Conservation (phyloP, 2,888 invertebrate genomes). For the Himalopsyche tibetana region DNA sequence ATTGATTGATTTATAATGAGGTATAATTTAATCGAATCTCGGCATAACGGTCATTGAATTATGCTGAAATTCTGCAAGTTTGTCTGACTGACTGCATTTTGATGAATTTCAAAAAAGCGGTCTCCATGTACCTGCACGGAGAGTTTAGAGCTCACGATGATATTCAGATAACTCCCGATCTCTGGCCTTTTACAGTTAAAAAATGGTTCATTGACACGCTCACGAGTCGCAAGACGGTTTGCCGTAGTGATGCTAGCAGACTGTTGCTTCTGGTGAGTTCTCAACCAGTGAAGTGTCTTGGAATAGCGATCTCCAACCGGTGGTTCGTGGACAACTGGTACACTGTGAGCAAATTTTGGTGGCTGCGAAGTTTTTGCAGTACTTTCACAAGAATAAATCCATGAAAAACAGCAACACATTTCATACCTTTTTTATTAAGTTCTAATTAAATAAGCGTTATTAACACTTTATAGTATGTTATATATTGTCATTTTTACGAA, state of each 20-base stretch:
- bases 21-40: conserved; percentile 7
- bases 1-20: conserved; percentile 8
- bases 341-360: too few species aligned
- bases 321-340: too few species aligned
- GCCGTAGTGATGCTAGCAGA: neutral
- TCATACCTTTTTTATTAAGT: too few species aligned
- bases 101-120: conserved; percentile 28
- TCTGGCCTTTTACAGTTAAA: conserved; percentile 62
- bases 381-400: too few species aligned
- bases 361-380: too few species aligned
- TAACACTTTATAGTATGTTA: too few species aligned
- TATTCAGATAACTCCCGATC: conserved; percentile 58
- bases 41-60: conserved; percentile 6
- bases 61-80: neutral
- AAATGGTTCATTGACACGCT: conserved; percentile 64
- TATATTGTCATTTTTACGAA: too few species aligned
- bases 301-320: too few species aligned
- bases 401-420: too few species aligned
- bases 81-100: conserved; percentile 9
- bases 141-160: conserved; percentile 43
- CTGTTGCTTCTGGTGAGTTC: conserved; percentile 45
- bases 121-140: neutral
- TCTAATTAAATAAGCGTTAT: too few species aligned
- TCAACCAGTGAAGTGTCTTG: conserved; percentile 2
- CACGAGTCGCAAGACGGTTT: conserved; percentile 45